Evolutionary conservation across 2,888 invertebrate species (phyloP).

Genomic region (Seira musarum): DNA sequence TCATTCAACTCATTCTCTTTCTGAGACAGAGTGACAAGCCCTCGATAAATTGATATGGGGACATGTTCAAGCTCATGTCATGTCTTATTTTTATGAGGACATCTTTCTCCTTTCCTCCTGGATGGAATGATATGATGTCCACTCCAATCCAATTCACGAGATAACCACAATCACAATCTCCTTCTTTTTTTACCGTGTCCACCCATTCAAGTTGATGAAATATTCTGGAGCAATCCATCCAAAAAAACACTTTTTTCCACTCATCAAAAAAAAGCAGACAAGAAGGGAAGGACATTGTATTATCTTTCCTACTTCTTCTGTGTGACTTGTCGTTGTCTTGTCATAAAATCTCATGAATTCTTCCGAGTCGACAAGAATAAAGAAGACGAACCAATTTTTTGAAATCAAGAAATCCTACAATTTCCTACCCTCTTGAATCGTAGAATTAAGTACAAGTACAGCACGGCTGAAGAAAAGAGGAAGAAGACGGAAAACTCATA

Average conservation of each 20-base stretch:
- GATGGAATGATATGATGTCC: conserved; percentile 2
- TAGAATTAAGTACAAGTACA: conserved; percentile 24
- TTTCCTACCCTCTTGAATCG: conserved; percentile 28
- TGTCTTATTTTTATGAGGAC: conserved; percentile 14
- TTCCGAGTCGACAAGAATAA: conserved; percentile 32
- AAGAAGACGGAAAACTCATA: conserved; percentile 40
- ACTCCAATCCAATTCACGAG: no score
- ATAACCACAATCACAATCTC: conserved; percentile 17
- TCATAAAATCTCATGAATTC: conserved; percentile 38
- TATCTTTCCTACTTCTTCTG: no score
- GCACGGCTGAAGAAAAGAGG: conserved; percentile 27
- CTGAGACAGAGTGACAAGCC: conserved; percentile 11
- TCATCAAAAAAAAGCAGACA: not conserved
- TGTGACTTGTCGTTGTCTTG: conserved; percentile 1
- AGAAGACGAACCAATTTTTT: conserved; percentile 43
- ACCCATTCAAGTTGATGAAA: conserved; percentile 19
- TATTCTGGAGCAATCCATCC: conserved; percentile 1
- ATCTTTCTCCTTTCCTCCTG: no score
- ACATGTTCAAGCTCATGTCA: not conserved
- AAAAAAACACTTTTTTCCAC: not conserved
- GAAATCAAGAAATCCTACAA: conserved; percentile 46
- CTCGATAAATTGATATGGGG: not conserved
- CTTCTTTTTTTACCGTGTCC: not conserved
- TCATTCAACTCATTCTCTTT: conserved; percentile 1
- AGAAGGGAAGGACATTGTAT: not conserved